Conservation (phyloP, 2,888 invertebrate genomes). For the Sphaerophoria taeniata region DNA sequence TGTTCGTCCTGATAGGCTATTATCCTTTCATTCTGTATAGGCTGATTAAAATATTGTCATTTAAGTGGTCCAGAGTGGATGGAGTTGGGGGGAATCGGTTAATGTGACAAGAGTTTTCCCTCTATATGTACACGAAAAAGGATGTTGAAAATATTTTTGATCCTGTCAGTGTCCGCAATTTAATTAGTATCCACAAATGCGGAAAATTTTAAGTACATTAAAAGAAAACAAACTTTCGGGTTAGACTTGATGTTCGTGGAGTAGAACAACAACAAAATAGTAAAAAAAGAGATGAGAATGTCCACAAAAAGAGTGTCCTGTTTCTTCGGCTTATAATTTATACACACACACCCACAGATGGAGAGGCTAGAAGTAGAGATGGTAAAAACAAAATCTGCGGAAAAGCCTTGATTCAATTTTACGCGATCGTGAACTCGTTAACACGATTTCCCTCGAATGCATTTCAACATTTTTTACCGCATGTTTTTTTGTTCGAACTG, state of each 20-base stretch:
- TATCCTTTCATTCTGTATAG: constrained; percentile 67
- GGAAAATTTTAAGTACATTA: constrained; percentile 75
- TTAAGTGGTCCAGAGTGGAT: constrained; percentile 58
- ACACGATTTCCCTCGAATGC: constrained; percentile 77
- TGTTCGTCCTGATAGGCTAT: constrained; percentile 69
- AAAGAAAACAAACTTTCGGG: constrained; percentile 66
- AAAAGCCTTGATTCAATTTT: constrained; percentile 83
- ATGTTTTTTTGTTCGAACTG: constrained; percentile 43
- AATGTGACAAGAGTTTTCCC: not conserved
- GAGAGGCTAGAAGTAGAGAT: not conserved
- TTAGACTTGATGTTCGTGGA: not conserved
- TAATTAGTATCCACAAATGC: constrained; percentile 73
- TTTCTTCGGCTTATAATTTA: constrained; percentile 50
- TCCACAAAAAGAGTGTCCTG: constrained; percentile 56
- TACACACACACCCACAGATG: not conserved
- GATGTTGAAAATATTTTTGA: constrained; percentile 45
- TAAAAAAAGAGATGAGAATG: constrained; percentile 32
- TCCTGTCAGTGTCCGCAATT: constrained; percentile 65
- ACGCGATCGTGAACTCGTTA: constrained; percentile 81
- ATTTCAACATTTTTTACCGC: constrained; percentile 76
- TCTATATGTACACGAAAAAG: not conserved
- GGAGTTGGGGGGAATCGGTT: not conserved
- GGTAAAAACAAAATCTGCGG: constrained; percentile 80
- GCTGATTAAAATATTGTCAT: constrained; percentile 72
- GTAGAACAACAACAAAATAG: constrained; percentile 11